These are phyloP conservation scores for Anguilla japonica DNA, from an alignment of 2,113 vertebrate species.

Conservation along the genomic window DNA sequence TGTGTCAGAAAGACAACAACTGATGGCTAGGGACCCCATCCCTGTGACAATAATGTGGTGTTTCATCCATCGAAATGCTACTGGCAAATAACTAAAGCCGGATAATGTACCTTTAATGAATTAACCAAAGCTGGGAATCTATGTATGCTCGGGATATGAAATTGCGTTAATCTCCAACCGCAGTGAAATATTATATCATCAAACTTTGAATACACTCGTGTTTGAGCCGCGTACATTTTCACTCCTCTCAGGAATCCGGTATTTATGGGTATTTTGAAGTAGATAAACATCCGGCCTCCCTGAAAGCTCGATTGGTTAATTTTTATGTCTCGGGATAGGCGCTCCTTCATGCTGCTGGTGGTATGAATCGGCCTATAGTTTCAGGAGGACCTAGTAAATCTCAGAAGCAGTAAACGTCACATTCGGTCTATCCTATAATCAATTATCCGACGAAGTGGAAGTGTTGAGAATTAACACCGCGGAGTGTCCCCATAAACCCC, in stretches of 20 bases:
- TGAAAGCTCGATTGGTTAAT: constrained; percentile 28
- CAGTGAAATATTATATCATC: constrained; percentile 19
- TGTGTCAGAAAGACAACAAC: background rate
- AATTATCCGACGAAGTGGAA: constrained; percentile 36
- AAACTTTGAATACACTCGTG: background rate
- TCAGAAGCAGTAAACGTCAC: constrained; percentile 35
- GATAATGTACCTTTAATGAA: constrained; percentile 12
- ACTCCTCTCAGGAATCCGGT: constrained; percentile 20
- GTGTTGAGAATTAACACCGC: constrained; percentile 32
- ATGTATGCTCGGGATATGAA: background rate
- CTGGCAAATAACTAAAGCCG: background rate
- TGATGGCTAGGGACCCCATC: background rate
- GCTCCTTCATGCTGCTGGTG: constrained; percentile 33
- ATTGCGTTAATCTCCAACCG: background rate
- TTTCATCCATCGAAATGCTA: background rate
- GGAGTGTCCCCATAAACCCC: constrained; percentile 15
- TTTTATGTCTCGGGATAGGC: constrained; percentile 27
- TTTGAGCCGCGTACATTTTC: background rate
- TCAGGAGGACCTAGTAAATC: constrained; percentile 33
- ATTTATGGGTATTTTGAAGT: constrained; percentile 26
- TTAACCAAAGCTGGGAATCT: background rate
- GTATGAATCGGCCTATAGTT: constrained; percentile 28
- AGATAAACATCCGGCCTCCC: constrained; percentile 19
- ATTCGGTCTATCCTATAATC: constrained; percentile 29
- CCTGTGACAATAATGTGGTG: background rate